Base-by-base conservation (phyloP, 2,113 vertebrate genomes). In the Chaetodon trifascialis region DNA sequence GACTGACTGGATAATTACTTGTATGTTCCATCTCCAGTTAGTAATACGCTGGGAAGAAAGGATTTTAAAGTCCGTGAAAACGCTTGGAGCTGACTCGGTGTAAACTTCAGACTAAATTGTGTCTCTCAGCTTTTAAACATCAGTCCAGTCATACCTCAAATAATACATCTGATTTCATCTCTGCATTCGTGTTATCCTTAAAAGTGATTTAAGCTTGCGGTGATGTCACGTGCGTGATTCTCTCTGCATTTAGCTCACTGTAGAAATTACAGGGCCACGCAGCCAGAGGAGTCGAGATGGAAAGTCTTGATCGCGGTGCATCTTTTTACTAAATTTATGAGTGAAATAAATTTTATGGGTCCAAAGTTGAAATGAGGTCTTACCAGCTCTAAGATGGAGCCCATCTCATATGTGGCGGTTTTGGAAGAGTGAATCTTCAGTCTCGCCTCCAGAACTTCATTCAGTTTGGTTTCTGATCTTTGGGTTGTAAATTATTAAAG, bases 391-490 rank as follows among this genome's bases (percentile, higher is more conserved):
- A 21, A 69, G 30, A 36, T 19, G 15, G 3, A 65, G 47, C 11
- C 4, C 14, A 11, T 51, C 30, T 66, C 56, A 30, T 5, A 12
- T 40, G 44, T 17, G 4, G 14, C 5, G 38, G 16, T 55, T 46
- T 12, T 69, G 36, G 15, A 40, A 72, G 54, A 68, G 36, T 19
- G 23, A 65, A 65, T 52, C 59, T 44, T 44, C 34, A 23, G 52
- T 73, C 25, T 60, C n/a, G 38, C 17, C 42, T 46, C 44, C 5
- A 58, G 63, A 58, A 38, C 12, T 11, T 30, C 0, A 36, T 23
- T 42, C 16, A 38, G 4, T 64, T 78, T 79, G 9, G 9, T 44
- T 67, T 73, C 67, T 75, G 19, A 73, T 47, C 54, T 77, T 77
- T 63, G 70, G 8, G 14, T 42, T 54, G 2, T 75, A 30, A 58